Base-by-base conservation (phyloP, 2,797 vertebrate genomes). In the Lacerta viridis region DNA sequence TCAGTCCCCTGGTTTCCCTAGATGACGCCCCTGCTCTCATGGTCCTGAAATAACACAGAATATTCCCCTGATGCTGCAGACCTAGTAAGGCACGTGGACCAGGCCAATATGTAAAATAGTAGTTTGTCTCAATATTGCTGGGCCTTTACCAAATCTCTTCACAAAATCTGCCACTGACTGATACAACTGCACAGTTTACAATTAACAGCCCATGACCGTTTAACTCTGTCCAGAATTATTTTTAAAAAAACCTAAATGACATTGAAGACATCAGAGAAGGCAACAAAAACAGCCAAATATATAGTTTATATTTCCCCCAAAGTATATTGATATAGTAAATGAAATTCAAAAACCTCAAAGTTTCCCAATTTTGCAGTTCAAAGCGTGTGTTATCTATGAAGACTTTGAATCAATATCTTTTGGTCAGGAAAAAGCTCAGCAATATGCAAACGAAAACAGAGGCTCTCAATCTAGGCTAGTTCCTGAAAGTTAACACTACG, bases 321-420 rank as follows among this genome's bases (percentile, higher is more conserved):
- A 88, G 81, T 79, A n/a, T 78, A 71, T 61, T 0, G 0, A 88
- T n/a, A 88, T 25, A 90, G 41, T 88, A 75, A 91, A 93, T 86
- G 3, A 46, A 33, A 92, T 27, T 33, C 50, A 11, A 75, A 6
- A 41, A 68, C 41, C 43, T 11, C 39, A 75, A 76, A 61, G 27
- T 66, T 64, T 64, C 4, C 4, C n/a, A 77, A 46, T 77, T 68
- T 64, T 66, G 83, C 75, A 75, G 55, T 75, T 84, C 23, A 59
- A 59, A 33, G 25, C 41, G 23, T 84, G 71, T 72, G 46, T 33
- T 83, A 83, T 83, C 39, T 29, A 76, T 23, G n/a, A 41, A 55
- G 66, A 9, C 41, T 79, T 78, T 86, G 75, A 39, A 50, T 79
- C 5, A 17, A 55, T 9, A 50, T 79, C 41, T 69, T 8, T 86